Evolutionary conservation across 2,888 invertebrate species (phyloP), one percentile per base, ranked within the genome.

Genomic region (Habrosyne pyritoides): DNA sequence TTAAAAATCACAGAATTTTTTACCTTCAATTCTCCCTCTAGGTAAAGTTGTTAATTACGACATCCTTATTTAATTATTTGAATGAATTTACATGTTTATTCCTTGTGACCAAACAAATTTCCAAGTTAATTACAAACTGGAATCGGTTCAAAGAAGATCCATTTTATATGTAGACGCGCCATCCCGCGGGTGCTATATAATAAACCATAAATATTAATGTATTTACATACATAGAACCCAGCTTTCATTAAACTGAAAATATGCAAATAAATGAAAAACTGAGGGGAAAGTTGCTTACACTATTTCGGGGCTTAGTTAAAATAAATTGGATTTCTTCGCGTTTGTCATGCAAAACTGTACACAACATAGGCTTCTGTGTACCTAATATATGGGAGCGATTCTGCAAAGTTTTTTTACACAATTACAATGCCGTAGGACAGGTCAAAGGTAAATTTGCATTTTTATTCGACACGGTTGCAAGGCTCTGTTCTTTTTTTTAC

Each of bases 331-430:
- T 67, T 67, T 67, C 66, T 69, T 63, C 77, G 60, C 75, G 76
- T 91, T 89, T 91, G 89, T 86, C 79, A 90, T 90, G 90, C 86
- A 90, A 91, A 91, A 86, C 75, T 66, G 73, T 67, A 8, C 6
- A 65, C 60, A 62, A 58, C 59, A 61, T 60, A 57, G 52, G 64
- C 65, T 57, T 57, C 63, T 57, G 57, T 52, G 56, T 55, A 63
- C 56, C 54, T n/a, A 57, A 64, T 63, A 53, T 63, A 64, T 65
- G 60, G 57, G 63, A 67, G 67, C 67, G 63, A 69, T 75, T 68
- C 67, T 71, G 60, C 60, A 70, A 63, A 57, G 68, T 73, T 80
- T 77, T 81, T 81, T 73, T 77, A 79, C 36, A 36, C 36, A 84
- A 86, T 87, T 87, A 86, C 78, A 71, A 64, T 67, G 60, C 64